These are phyloP conservation scores for Rhinoraja longicauda DNA, from an alignment of 2,797 vertebrate species.

Conservation along the genomic window DNA sequence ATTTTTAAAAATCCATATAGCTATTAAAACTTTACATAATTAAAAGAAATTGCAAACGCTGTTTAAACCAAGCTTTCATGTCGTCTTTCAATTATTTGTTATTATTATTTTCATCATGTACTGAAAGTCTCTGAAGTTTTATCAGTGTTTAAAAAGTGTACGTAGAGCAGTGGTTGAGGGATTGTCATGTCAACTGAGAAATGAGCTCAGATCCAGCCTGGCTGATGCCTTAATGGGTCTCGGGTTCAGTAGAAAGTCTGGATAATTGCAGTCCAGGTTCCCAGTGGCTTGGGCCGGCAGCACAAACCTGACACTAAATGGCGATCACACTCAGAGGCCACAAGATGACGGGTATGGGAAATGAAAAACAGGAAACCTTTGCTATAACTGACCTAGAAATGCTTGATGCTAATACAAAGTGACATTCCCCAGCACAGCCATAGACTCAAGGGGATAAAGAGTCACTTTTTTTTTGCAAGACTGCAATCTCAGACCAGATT, in stretches of 20 bases:
- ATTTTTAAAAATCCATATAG: neutral
- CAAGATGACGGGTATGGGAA: neutral
- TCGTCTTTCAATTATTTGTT: neutral
- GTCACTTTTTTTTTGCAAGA: neutral
- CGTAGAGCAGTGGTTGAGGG: neutral
- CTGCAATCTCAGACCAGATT: too few relatives aligned
- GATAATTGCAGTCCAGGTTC: neutral
- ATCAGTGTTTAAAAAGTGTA: neutral
- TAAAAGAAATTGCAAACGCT: slow-evolving; percentile 1
- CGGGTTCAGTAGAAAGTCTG: slow-evolving; percentile 2
- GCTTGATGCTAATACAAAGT: slow-evolving; percentile 29
- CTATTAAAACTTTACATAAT: neutral
- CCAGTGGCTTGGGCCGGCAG: slow-evolving; percentile 15
- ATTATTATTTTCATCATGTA: too few relatives aligned
- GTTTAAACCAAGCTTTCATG: neutral
- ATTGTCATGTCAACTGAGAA: neutral
- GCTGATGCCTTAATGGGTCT: neutral
- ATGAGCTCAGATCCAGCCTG: neutral
- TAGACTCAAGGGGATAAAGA: neutral
- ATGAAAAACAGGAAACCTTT: slow-evolving; percentile 30
- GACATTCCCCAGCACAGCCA: neutral
- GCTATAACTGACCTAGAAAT: slow-evolving; percentile 14
- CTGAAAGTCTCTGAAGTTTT: too few relatives aligned
- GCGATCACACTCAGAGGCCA: slow-evolving; percentile 14
- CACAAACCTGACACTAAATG: slow-evolving; percentile 28